Evolutionary conservation across 2,797 vertebrate genomes (phyloP), one percentile per base, ranked within the genome.

Genomic region (Podargus strigoides): DNA sequence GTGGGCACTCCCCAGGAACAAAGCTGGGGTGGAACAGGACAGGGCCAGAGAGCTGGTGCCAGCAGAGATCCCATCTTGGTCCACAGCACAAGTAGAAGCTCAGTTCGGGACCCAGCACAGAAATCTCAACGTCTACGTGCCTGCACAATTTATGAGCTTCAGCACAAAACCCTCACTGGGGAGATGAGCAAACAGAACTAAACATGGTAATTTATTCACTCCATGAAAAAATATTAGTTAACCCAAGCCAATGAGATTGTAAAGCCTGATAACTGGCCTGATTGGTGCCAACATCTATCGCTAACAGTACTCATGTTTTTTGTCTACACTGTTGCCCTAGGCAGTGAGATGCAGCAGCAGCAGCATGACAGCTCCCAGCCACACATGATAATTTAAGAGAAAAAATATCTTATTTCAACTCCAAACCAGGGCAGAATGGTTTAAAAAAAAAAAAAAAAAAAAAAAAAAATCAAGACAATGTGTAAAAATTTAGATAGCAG

Each of bases 211-310:
- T 95, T 95, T 95, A 96, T 95, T 96, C 80, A 30, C 23, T 58
- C 55, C 39, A 37, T 78, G 85, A 91, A 91, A 96, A 96, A 95
- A 85, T 93, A 96, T 88, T 94, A 96, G 87, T 88, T 94, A 86
- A 90, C 79, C 58, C 80, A 90, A 95, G 91, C 93, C 90, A 88
- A 73, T 86, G 83, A 93, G 91, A 93, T 63, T 86, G 87, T 34
- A 83, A 75, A 96, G 53, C 50, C 77, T 84, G 94, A 90, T 96
- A 94, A 75, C 79, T 82, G 91, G 93, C 62, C 87, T 73, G 91
- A 66, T 80, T 90, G 66, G 68, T 95, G 95, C 93, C 93, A 91
- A 69, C 85, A 93, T 93, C 90, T 73, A 76, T 84, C 5, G 12
- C 83, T 93, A 84, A 83, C 74, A 73, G 62, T 50, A 85, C 87